These are phyloP conservation scores for Drosophila chauvacae DNA, from an alignment of 1,140 invertebrate genomes.

Conservation along the genomic window DNA sequence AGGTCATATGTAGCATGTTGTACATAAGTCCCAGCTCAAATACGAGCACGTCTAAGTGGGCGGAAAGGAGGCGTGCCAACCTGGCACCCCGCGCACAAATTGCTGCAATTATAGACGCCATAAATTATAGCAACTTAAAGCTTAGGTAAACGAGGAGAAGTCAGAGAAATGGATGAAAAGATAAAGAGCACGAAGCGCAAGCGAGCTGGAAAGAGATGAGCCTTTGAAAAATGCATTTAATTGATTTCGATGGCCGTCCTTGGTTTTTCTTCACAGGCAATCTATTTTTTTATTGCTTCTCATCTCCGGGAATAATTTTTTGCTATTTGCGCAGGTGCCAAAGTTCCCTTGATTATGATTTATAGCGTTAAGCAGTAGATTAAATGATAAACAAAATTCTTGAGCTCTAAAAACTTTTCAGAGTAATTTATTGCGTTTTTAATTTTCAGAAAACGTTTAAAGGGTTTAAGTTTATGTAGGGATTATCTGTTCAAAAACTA, in stretches of 20 bases:
- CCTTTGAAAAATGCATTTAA: slow-evolving; percentile 67
- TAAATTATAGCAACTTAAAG: slow-evolving; percentile 68
- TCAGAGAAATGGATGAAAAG: slow-evolving; percentile 2
- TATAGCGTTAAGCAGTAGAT: slow-evolving; percentile 10
- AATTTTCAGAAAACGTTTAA: not conserved
- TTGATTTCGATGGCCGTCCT: slow-evolving; percentile 62
- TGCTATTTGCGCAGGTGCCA: not conserved
- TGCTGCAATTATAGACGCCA: slow-evolving; percentile 80
- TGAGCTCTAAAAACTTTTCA: not conserved
- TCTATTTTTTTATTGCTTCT: slow-evolving; percentile 46
- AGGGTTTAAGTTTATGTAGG: no score
- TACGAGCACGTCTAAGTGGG: slow-evolving; percentile 33
- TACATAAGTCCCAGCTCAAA: slow-evolving; percentile 58
- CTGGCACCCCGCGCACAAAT: slow-evolving; percentile 54
- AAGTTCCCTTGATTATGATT: slow-evolving; percentile 20
- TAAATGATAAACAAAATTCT: slow-evolving; percentile 1
- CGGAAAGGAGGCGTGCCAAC: not conserved
- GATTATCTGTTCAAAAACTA: not conserved
- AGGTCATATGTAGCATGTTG: slow-evolving; percentile 44
- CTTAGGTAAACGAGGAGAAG: slow-evolving; percentile 6
- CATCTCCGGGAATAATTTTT: not conserved
- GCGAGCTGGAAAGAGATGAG: slow-evolving; percentile 15
- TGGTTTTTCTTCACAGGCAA: slow-evolving; percentile 34
- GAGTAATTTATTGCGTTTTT: not conserved
- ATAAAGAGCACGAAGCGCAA: slow-evolving; percentile 5